Evolutionary conservation across 2,888 invertebrate species (phyloP).

Genomic region (Microctonus aethiopoides): DNA sequence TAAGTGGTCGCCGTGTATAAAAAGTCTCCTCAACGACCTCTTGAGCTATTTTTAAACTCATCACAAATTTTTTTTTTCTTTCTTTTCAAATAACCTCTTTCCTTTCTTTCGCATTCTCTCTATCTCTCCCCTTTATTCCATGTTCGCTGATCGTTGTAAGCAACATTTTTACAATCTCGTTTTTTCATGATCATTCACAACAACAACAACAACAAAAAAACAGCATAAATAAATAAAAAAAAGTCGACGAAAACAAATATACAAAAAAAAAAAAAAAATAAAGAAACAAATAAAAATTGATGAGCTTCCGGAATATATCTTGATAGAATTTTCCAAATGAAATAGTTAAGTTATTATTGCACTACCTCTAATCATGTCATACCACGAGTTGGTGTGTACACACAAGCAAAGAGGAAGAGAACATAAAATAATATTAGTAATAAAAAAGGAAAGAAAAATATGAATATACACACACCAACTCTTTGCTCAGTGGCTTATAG

Average conservation of each 20-base stretch:
- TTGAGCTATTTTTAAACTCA: slow-evolving; percentile 8
- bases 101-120: neutral
- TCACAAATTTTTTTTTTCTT: neutral
- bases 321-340: neutral
- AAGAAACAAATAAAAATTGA: neutral
- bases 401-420: neutral
- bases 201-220: too few species aligned
- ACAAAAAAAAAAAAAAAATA: neutral
- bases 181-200: neutral
- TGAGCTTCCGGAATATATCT: neutral
- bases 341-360: neutral
- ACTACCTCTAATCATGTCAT: slow-evolving; percentile 7
- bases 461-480: too few species aligned
- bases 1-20: neutral
- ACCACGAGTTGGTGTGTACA: neutral
- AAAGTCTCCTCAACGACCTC: slow-evolving; percentile 3
- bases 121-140: neutral
- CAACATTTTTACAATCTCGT: neutral
- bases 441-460: neutral
- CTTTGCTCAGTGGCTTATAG: neutral
- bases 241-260: neutral
- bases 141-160: neutral
- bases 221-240: too few species aligned
- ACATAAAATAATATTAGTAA: neutral
- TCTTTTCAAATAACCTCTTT: neutral